phyloP scores from a whole-genome alignment of 2,797 vertebrate species.

The Tragelaphus eurycerus region DNA sequence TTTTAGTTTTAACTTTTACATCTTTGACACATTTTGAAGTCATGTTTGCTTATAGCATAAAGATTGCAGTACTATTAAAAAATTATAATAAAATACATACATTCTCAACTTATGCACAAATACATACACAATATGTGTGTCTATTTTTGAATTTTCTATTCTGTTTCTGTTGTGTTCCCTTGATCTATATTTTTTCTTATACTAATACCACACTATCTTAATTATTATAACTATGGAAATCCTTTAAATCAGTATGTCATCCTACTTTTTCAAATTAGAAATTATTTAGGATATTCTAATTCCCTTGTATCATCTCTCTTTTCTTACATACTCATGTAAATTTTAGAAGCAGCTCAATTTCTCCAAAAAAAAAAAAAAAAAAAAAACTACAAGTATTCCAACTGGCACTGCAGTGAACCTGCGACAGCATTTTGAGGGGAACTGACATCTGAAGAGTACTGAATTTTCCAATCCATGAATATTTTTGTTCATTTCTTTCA shows the following conservation, averaged over 20 bases:
- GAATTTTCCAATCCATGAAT: neutral
- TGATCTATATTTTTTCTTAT: neutral
- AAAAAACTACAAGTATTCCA: neutral
- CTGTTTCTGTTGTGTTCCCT: neutral
- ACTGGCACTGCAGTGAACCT: neutral
- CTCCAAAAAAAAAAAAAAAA: too few species aligned
- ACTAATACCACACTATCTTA: neutral
- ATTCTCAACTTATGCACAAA: neutral
- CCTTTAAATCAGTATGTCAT: neutral
- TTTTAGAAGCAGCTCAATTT: neutral
- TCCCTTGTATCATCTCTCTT: neutral
- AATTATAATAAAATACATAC: neutral
- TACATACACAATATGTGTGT: neutral
- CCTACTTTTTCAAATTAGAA: neutral
- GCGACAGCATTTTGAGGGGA: neutral
- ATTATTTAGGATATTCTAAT: neutral
- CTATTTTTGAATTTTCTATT: neutral
- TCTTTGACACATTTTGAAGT: neutral
- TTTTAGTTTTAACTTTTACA: neutral
- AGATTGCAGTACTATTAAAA: neutral
- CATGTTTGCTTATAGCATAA: neutral
- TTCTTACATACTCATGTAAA: neutral
- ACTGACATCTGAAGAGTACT: neutral
- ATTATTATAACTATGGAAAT: neutral
- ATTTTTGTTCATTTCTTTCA: neutral